Base-by-base conservation (phyloP, 1,140 invertebrate species). In the Bombus waltoni region DNA sequence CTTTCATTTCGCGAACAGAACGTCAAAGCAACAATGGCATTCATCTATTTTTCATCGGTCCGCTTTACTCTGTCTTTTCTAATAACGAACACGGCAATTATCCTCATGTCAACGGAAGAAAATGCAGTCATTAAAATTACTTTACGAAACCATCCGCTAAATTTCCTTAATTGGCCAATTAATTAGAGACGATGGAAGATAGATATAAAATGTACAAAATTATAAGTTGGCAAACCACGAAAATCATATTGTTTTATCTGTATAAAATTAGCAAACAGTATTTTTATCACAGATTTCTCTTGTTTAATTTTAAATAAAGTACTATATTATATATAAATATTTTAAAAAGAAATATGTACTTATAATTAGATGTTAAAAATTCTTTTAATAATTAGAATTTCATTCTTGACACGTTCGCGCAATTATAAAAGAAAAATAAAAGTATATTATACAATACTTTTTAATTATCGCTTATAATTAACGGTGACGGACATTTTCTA, bases 21-120 rank as follows among this genome's bases (percentile, higher is more conserved):
- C 38, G 53, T 15, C 38, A 35, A 65, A 40, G 82, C 15, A 70
- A 83, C 44, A 83, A 83, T 78, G 47, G 44, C 18, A 57, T 53
- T 78, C 82, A 42, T 70, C n/a, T 78, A 71, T 83, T 83, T 78
- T 78, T 70, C 38, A 74, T 32, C 32, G 65, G 22, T 22, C 22
- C 18, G 35, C 10, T 35, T 32, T 78, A 22, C 47, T 2, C 32
- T 10, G 25, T 25, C 8, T 44, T 59, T 59, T 78, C 76, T 71
- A 71, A 78, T 83, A 83, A 83, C 57, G 65, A 59, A 78, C 38
- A 28, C 40, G 40, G 65, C 53, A 70, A 78, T 78, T 78, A 78
- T 44, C 75, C 25, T 28, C 3, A 47, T 83, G n/a, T 38, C 65
- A 13, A 11, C 13, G n/a, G 9, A 44, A 44, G 75, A 78, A 70